phyloP scores from a whole-genome alignment of 2,888 invertebrate species.

The Lapara coniferarum region DNA sequence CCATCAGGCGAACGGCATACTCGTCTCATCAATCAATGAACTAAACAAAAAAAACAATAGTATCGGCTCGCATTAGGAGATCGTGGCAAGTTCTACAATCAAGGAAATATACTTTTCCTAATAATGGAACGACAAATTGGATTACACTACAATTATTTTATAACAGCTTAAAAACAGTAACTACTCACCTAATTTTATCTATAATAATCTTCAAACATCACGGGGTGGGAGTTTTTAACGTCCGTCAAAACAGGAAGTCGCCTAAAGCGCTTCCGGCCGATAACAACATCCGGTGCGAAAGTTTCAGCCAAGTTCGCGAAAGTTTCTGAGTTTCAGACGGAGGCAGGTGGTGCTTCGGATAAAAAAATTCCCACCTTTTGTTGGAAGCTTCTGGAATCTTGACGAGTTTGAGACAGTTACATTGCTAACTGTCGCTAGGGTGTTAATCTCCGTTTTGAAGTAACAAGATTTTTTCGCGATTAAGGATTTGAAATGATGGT shows the following conservation, averaged over 20 bases:
- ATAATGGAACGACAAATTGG: not conserved
- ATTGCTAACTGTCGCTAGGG: not conserved
- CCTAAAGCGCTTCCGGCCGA: constrained; percentile 83
- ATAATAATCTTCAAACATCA: constrained; percentile 30
- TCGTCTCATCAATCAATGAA: too few species aligned
- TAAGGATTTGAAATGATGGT: not conserved
- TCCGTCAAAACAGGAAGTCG: constrained; percentile 80
- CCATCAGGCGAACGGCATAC: too few species aligned
- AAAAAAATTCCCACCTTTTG: constrained; percentile 61
- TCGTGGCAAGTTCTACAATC: too few species aligned
- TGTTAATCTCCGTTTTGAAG: constrained; percentile 21
- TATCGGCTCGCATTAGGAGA: too few species aligned
- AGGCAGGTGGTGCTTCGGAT: constrained; percentile 78
- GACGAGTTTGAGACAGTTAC: constrained; percentile 60
- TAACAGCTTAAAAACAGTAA: not conserved
- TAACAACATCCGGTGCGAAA: constrained; percentile 80
- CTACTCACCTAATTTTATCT: constrained; percentile 14
- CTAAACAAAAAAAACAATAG: too few species aligned
- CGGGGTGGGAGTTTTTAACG: constrained; percentile 58
- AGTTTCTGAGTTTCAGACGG: constrained; percentile 51
- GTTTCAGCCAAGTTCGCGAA: constrained; percentile 59
- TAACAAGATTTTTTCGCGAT: constrained; percentile 19
- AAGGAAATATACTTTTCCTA: too few species aligned
- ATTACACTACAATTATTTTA: not conserved
- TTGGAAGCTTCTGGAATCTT: constrained; percentile 38